Percentiles rank a stretch among this genome's conserved stretches.
Evolutionary conservation across 2,113 vertebrate species (phyloP).

Genomic region (Vulpes ferrilata): DNA sequence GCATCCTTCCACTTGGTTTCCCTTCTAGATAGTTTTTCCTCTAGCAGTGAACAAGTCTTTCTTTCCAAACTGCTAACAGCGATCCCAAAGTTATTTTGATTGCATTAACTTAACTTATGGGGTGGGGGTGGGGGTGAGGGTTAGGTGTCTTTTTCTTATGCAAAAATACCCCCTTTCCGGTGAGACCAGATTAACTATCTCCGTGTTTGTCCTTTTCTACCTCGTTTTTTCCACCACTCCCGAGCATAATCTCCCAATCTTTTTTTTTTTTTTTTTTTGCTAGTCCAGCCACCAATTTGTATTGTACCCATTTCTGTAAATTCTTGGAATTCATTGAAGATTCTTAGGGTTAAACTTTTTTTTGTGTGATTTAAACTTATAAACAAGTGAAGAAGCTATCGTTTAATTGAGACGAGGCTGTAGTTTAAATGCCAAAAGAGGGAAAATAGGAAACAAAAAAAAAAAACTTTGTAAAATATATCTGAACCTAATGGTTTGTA

Average conservation of each 20-base stretch:
- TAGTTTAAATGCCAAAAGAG: slow-evolving; percentile 87
- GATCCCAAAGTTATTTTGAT: slow-evolving; percentile 83
- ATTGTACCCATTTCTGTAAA: slow-evolving; percentile 75
- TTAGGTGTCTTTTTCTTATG: slow-evolving; percentile 84
- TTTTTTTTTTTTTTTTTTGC: slow-evolving; percentile 32
- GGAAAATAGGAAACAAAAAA: slow-evolving; percentile 25
- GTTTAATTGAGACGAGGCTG: slow-evolving; percentile 83
- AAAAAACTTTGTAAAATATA: slow-evolving; percentile 87
- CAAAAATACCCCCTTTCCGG: slow-evolving; percentile 78
- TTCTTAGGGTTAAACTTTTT: slow-evolving; percentile 77
- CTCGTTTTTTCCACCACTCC: slow-evolving; percentile 71
- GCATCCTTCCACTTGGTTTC: slow-evolving; percentile 39
- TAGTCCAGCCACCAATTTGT: slow-evolving; percentile 69
- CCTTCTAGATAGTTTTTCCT: slow-evolving; percentile 39
- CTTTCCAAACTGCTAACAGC: slow-evolving; percentile 57
- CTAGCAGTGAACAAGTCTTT: slow-evolving; percentile 57
- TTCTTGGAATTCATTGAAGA: slow-evolving; percentile 74
- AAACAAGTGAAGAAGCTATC: slow-evolving; percentile 80
- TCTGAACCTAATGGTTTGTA: slow-evolving; percentile 91
- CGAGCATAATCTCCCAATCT: slow-evolving; percentile 40
- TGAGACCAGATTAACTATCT: slow-evolving; percentile 64
- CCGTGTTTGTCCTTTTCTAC: slow-evolving; percentile 78
- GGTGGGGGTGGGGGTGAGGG: slow-evolving; percentile 71
- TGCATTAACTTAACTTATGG: slow-evolving; percentile 75
- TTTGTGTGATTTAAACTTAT: slow-evolving; percentile 76